Conservation (phyloP, 2,797 vertebrate species). For the Channallabes apus region DNA sequence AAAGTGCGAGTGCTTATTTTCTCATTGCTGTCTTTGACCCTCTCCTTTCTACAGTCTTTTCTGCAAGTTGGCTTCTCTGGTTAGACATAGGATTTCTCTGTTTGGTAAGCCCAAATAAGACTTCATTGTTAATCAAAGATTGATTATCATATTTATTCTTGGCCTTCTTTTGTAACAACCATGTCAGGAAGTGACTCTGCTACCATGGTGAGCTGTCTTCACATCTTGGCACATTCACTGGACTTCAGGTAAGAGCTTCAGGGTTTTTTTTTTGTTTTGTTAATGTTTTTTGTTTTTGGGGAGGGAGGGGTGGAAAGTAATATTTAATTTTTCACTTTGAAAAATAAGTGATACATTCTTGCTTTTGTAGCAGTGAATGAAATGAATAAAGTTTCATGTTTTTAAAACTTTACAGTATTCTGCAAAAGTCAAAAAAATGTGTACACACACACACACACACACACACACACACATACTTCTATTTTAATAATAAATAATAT, state of each 20-base stretch:
- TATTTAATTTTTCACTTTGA: not conserved
- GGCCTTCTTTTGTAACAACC: not conserved
- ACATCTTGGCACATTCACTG: conserved; percentile 92
- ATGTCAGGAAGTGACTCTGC: conserved; percentile 86
- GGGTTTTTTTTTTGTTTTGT: too few relatives aligned
- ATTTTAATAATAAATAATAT: too few relatives aligned
- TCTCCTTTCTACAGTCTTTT: conserved; percentile 83
- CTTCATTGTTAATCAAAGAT: not conserved
- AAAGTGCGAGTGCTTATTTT: not conserved
- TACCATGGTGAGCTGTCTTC: conserved; percentile 96
- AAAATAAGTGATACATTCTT: not conserved
- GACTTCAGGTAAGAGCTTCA: conserved; percentile 84
- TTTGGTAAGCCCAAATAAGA: conserved; percentile 86
- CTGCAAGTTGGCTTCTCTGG: conserved; percentile 98
- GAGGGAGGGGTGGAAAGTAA: too few relatives aligned
- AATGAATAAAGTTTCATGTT: not conserved
- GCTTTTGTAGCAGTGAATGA: not conserved
- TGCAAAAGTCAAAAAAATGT: too few relatives aligned
- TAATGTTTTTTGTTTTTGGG: too few relatives aligned
- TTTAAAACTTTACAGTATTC: not conserved
- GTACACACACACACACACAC: too few relatives aligned
- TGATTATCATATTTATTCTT: not conserved
- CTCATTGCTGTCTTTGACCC: conserved; percentile 37
- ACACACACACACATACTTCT: too few relatives aligned
- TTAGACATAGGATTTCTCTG: conserved; percentile 99